Conservation (phyloP, 2,888 invertebrate genomes). For the Pandemis corylana region DNA sequence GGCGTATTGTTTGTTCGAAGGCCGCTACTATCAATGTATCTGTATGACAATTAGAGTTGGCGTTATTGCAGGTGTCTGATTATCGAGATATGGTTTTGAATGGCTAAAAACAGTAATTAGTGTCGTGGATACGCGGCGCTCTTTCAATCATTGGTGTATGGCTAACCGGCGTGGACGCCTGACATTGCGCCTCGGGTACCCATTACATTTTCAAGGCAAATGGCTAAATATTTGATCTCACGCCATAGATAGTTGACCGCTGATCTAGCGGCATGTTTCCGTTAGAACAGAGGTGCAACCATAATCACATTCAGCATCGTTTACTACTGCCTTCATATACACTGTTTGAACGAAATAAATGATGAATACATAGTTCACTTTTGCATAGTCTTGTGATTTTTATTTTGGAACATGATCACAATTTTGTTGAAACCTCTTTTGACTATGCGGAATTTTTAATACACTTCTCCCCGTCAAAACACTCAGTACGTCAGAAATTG, state of each 20-base stretch:
- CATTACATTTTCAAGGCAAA: slow-evolving; percentile 65
- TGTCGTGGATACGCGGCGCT: slow-evolving; percentile 47
- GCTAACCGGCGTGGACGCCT: slow-evolving; percentile 51
- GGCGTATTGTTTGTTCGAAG: slow-evolving; percentile 57
- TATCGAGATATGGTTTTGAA: slow-evolving; percentile 45
- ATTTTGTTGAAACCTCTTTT: too few species aligned
- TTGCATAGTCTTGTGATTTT: too few species aligned
- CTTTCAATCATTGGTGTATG: slow-evolving; percentile 39
- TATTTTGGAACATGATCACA: too few species aligned
- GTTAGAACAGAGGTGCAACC: slow-evolving; percentile 44
- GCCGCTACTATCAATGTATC: slow-evolving; percentile 44
- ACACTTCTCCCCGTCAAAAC: too few species aligned
- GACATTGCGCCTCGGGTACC: slow-evolving; percentile 48
- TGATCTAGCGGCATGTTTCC: slow-evolving; percentile 57
- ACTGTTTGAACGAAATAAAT: too few species aligned
- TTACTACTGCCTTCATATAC: too few species aligned
- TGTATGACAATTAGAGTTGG: slow-evolving; percentile 36
- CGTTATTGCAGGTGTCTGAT: slow-evolving; percentile 50
- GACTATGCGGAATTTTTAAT: too few species aligned
- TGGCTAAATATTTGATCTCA: slow-evolving; percentile 65
- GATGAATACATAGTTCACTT: too few species aligned
- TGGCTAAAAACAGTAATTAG: slow-evolving; percentile 57
- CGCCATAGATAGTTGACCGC: slow-evolving; percentile 63
- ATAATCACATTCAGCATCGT: too few species aligned
- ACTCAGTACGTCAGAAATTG: too few species aligned